These are phyloP conservation scores for Cyclopterus lumpus DNA, from an alignment of 2,797 vertebrate species.

Conservation along the genomic window DNA sequence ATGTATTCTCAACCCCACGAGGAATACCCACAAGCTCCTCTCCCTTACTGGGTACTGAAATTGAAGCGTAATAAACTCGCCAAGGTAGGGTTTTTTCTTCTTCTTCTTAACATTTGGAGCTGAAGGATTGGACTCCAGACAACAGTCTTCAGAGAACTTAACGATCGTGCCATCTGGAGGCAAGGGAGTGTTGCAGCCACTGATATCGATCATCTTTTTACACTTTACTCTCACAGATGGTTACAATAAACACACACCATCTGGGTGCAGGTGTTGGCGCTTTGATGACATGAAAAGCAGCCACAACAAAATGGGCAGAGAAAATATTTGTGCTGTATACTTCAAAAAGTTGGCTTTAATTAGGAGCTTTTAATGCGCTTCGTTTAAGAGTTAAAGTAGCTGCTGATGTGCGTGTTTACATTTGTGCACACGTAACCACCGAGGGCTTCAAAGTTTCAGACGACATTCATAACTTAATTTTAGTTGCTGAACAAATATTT, in stretches of 20 bases:
- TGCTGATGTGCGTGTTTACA: neutral
- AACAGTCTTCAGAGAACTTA: constrained; percentile 74
- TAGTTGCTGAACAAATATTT: neutral
- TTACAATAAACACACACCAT: constrained; percentile 60
- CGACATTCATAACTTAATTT: neutral
- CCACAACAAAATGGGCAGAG: constrained; percentile 36
- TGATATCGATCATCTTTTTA: constrained; percentile 82
- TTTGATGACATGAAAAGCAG: constrained; percentile 62
- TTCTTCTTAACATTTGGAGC: constrained; percentile 55
- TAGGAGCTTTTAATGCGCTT: constrained; percentile 21
- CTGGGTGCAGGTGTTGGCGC: constrained; percentile 74
- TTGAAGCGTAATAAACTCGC: constrained; percentile 36
- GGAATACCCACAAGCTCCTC: constrained; percentile 38
- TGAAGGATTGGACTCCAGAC: constrained; percentile 70
- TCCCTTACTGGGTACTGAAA: constrained; percentile 34
- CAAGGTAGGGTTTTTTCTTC: constrained; percentile 10
- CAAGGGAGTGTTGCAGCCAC: constrained; percentile 68
- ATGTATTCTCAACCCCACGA: constrained; percentile 46
- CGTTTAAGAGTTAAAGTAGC: constrained; percentile 18
- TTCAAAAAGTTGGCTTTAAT: constrained; percentile 44
- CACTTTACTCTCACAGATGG: constrained; percentile 74
- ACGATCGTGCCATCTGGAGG: constrained; percentile 82
- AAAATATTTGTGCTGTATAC: constrained; percentile 49
- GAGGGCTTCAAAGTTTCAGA: neutral
- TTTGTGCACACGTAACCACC: neutral